A percentile compares a stretch with the other conserved stretches of the same genome.
Evolutionary conservation across 2,888 invertebrate genomes (phyloP).

Genomic region (Incurvaria masculella): DNA sequence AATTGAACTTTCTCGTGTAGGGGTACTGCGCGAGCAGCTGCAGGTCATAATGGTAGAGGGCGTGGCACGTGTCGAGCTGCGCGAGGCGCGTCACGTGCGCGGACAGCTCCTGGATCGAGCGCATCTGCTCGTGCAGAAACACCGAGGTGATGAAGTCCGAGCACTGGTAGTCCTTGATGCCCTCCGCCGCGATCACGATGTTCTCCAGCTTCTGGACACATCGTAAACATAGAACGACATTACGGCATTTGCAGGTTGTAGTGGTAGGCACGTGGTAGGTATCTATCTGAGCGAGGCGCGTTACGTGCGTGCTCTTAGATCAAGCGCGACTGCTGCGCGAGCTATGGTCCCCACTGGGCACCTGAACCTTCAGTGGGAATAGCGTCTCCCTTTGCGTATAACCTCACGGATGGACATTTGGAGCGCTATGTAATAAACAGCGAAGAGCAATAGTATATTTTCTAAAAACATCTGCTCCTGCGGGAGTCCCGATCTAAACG

Average conservation of each 20-base stretch:
- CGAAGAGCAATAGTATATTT: too few relatives aligned
- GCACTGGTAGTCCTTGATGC: constrained; percentile 25
- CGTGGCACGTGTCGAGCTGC: constrained; percentile 19
- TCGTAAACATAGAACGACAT: background rate
- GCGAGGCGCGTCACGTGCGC: constrained; percentile 22
- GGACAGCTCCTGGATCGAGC: constrained; percentile 24
- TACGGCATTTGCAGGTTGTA: background rate
- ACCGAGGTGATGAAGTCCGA: constrained; percentile 26
- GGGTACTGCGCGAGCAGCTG: constrained; percentile 18
- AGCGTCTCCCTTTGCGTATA: too few relatives aligned
- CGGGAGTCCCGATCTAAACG: too few relatives aligned
- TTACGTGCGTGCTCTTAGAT: too few relatives aligned
- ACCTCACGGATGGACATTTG: too few relatives aligned
- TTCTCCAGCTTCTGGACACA: constrained; percentile 23
- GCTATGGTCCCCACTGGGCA: too few relatives aligned
- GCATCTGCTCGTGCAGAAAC: constrained; percentile 25
- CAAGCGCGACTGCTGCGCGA: too few relatives aligned
- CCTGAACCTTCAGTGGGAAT: too few relatives aligned
- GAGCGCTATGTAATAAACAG: too few relatives aligned
- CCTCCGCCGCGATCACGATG: constrained; percentile 21
- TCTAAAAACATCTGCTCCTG: too few relatives aligned
- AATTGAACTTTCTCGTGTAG: background rate
- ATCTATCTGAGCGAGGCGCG: too few relatives aligned
- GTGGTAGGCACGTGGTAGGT: too few relatives aligned
- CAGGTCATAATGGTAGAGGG: constrained; percentile 24